Base-by-base conservation (phyloP, 2,797 vertebrate genomes). In the Percopsis omiscomaycus region DNA sequence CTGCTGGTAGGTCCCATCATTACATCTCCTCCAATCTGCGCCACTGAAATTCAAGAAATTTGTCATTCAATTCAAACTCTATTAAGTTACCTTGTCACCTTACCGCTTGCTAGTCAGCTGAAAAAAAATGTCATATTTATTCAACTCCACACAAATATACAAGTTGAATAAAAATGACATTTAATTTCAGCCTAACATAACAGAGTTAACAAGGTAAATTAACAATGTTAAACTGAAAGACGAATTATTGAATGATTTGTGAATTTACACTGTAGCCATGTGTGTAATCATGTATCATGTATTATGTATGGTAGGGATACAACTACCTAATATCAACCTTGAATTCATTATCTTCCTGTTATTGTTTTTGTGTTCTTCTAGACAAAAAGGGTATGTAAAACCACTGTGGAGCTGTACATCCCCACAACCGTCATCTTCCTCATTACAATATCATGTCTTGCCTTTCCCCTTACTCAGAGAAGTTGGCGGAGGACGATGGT, bases 1-100 rank as follows among this genome's bases (percentile, higher is more conserved):
- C 91, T 91, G 85, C 86, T 89, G 90, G 90, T 92, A 56, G 87
- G 89, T 75, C 49, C 8, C 50, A 57, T 59, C 73, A 72, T 72
- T 54, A 66, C 78, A 79, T 70, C 63, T 57, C 59, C 73, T 74
- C 69, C 61, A 48, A 71, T 70, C 73, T 61, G 65, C 30, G 66
- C 69, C 66, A 9, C 16, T 58, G 16, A 73, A 67, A 80, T 68
- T 65, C 71, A 62, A 67, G 71, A 75, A 65, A 65, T 30, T 30
- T 65, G 5, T 13, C 58, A 50, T 51, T 32, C 11, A 73, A 47
- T 62, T 22, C 22, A 22, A 37, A 37, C 32, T 37, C 32, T 2
- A 37, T 37, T 1, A 37, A 37, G 32, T 37, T 37, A 37, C 32
- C 6, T 6, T 37, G 32, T 5, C 9, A 8, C 9, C 9, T 37